Evolutionary conservation across 2,888 invertebrate genomes (phyloP).

Genomic region (Clivina fossor): DNA sequence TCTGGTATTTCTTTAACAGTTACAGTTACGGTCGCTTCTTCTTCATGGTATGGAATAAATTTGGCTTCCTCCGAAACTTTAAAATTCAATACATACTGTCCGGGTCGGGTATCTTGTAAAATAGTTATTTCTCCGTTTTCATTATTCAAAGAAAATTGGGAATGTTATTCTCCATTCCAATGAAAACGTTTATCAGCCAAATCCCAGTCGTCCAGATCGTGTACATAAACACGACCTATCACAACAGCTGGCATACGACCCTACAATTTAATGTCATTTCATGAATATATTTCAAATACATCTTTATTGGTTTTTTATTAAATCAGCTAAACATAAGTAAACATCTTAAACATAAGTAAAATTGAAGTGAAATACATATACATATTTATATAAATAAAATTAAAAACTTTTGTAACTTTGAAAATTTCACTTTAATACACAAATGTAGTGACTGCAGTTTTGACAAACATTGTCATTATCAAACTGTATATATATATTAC

Average conservation of each 20-base stretch:
- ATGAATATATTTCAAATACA: no score
- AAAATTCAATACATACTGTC: constrained; percentile 75
- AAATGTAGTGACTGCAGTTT: no score
- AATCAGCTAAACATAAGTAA: no score
- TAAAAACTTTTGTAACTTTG: no score
- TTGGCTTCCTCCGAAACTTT: constrained; percentile 70
- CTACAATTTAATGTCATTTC: no score
- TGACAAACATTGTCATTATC: no score
- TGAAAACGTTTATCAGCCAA: constrained; percentile 85
- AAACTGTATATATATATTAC: no score
- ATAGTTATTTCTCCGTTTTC: constrained; percentile 87
- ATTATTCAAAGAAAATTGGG: constrained; percentile 72
- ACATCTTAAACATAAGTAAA: no score
- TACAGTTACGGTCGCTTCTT: constrained; percentile 83
- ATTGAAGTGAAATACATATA: no score
- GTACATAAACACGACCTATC: constrained; percentile 91
- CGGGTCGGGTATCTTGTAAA: constrained; percentile 72
- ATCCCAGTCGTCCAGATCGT: constrained; percentile 98
- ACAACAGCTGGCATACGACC: constrained; percentile 77
- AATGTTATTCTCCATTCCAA: constrained; percentile 62
- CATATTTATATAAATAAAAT: no score
- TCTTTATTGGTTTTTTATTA: no score
- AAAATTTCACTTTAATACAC: no score
- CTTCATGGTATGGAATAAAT: constrained; percentile 65
- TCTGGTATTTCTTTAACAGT: constrained; percentile 85